Evolutionary conservation across 2,113 vertebrate genomes (phyloP), one percentile per base, ranked within the genome.

Genomic region (Oryzias melastigma): DNA sequence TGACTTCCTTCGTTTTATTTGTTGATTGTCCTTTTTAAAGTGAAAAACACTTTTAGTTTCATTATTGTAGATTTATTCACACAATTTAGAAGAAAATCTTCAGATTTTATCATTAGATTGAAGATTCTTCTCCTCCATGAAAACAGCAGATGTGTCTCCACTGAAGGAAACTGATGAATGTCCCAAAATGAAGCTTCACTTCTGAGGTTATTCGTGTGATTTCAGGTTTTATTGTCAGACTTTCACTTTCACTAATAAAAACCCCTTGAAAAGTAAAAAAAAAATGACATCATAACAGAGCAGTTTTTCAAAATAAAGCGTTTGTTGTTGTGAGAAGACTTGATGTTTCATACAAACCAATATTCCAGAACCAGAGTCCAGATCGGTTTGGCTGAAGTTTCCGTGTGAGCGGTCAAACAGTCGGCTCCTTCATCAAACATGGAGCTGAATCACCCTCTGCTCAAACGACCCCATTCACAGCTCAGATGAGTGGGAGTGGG

Each of bases 401-500:
- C 20, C 29, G 25, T 27, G 14, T 52, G 12, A 46, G 51, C 25
- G 6, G 13, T 13, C 16, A 60, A 63, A 58, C 25, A 44, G 43
- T 53, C 20, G 1, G 22, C 70, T 19, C 15, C 27, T 35, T 60
- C 54, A 57, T 56, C 19, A n/a, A 63, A 63, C 74, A 70, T 62
- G 48, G 60, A 25, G 62, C 55, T 81, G 82, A 84, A 68, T 86
- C 81, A 80, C 68, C 52, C 64, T 20, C 29, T 63, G 62, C 71
- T 84, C 84, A 84, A 81, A 80, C 78, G 85, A 70, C 62, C 66
- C 80, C 73, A 64, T 88, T 88, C 85, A 86, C 86, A 88, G 84
- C 1, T 66, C 54, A 51, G 64, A 65, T 67, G 73, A 51, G 69
- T 50, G 67, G 51, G 35, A 67, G 64, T 49, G 63, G 51, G 58